phyloP scores from a whole-genome alignment of 2,797 vertebrate species.

The Emys orbicularis region DNA sequence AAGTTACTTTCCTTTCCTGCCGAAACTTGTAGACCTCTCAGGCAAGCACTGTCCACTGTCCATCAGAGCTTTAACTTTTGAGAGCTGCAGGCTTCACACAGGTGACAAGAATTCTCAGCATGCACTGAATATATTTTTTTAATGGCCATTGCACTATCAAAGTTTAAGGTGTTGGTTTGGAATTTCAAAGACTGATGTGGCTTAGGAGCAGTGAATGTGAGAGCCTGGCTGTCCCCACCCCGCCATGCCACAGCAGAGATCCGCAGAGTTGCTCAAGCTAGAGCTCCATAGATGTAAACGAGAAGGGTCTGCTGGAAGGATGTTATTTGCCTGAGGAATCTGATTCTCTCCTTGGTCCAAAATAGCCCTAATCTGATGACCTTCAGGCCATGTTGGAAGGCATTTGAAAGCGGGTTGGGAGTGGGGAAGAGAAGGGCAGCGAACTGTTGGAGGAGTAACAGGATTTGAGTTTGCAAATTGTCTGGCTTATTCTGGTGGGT shows the following conservation, averaged over 20 bases:
- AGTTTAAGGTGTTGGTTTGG: too few species aligned
- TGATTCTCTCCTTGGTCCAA: background rate
- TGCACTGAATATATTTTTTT: background rate
- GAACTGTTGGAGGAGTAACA: background rate
- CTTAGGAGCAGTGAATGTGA: background rate
- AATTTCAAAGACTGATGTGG: too few species aligned
- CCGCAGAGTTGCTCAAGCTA: background rate
- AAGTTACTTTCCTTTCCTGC: background rate
- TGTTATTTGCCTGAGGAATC: background rate
- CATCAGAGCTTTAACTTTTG: background rate
- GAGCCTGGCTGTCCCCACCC: background rate
- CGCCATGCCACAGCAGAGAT: accelerated
- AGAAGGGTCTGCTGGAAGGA: background rate
- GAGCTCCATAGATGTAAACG: background rate
- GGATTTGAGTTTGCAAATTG: background rate
- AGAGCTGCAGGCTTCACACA: background rate
- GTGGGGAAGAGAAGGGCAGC: background rate
- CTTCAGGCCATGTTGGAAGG: background rate
- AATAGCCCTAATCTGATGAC: background rate
- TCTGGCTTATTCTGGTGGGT: background rate
- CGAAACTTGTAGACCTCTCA: background rate
- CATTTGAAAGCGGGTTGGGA: background rate
- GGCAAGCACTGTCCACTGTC: background rate
- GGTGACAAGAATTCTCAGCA: background rate
- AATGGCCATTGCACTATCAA: background rate